Conservation (phyloP, 2,888 invertebrate species). For the Morpho helenor region DNA sequence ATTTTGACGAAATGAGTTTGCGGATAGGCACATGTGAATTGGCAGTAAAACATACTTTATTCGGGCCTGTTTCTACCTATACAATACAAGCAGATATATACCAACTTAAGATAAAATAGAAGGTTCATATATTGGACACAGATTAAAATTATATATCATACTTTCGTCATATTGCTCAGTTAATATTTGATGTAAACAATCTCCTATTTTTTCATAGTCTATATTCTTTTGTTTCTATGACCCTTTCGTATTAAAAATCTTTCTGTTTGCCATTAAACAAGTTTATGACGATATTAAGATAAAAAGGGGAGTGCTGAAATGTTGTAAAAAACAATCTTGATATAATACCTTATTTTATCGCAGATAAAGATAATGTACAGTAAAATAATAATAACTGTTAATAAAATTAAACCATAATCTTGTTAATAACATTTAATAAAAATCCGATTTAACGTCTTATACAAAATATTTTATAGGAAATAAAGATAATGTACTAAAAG, state of each 20-base stretch:
- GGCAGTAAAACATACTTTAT: too few species aligned
- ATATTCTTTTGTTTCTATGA: conserved; percentile 7
- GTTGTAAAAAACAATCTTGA: conserved; percentile 8
- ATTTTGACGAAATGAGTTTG: too few species aligned
- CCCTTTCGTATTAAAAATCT: conserved; percentile 11
- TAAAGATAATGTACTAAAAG: too few species aligned
- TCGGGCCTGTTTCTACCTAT: too few species aligned
- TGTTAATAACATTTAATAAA: neutral
- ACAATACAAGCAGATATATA: too few species aligned
- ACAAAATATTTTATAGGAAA: too few species aligned
- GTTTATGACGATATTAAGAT: conserved; percentile 11
- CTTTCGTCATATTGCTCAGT: neutral
- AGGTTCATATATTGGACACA: too few species aligned
- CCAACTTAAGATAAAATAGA: too few species aligned
- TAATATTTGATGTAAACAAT: neutral
- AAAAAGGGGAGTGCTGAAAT: conserved; percentile 4
- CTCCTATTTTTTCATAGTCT: neutral
- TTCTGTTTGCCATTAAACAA: conserved; percentile 12
- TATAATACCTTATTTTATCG: conserved; percentile 5
- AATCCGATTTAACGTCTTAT: too few species aligned
- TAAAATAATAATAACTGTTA: conserved; percentile 4
- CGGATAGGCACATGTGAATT: too few species aligned
- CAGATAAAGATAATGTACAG: conserved; percentile 4
- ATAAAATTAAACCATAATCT: neutral
- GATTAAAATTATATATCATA: too few species aligned